Evolutionary conservation across 2,888 invertebrate species (phyloP).

Genomic region (Criorhina ranunculi): DNA sequence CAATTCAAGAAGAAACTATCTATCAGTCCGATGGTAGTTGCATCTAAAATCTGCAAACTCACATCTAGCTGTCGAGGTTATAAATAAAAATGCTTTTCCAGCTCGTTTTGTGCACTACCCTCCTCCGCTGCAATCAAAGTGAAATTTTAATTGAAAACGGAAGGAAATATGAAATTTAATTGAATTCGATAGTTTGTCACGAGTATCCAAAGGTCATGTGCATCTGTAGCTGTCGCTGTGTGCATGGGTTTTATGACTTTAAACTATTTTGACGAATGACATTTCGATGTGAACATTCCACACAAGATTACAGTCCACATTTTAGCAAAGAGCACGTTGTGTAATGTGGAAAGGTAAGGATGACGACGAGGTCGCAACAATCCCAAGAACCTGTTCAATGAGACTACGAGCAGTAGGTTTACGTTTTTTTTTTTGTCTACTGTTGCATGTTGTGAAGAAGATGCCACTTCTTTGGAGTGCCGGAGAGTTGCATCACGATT

Average conservation of each 20-base stretch:
- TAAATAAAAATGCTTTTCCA: slow-evolving; percentile 46
- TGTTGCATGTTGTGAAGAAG: slow-evolving; percentile 41
- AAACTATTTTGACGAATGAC: slow-evolving; percentile 61
- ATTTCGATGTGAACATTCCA: slow-evolving; percentile 56
- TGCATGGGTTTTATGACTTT: slow-evolving; percentile 20
- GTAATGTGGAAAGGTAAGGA: slow-evolving; percentile 9
- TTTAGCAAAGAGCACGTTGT: slow-evolving; percentile 37
- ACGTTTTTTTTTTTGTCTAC: not conserved
- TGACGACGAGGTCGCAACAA: slow-evolving; percentile 46
- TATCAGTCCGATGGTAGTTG: slow-evolving; percentile 32
- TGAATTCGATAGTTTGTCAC: slow-evolving; percentile 19
- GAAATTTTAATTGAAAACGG: slow-evolving; percentile 73
- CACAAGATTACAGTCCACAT: slow-evolving; percentile 16
- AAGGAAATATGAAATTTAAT: slow-evolving; percentile 63
- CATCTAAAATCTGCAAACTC: slow-evolving; percentile 44
- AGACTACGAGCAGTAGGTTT: not conserved
- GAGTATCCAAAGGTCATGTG: slow-evolving; percentile 34
- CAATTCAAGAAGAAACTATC: slow-evolving; percentile 48
- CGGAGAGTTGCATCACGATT: slow-evolving; percentile 58
- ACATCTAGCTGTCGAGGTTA: slow-evolving; percentile 41
- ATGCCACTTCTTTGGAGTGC: slow-evolving; percentile 32
- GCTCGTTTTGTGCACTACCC: not conserved
- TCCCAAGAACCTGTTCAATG: slow-evolving; percentile 55
- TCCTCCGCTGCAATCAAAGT: slow-evolving; percentile 41
- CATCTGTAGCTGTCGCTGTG: not conserved